Evolutionary conservation across 2,888 invertebrate genomes (phyloP), one percentile per base, ranked within the genome.

Genomic region (Petrolisthes manimaculis): DNA sequence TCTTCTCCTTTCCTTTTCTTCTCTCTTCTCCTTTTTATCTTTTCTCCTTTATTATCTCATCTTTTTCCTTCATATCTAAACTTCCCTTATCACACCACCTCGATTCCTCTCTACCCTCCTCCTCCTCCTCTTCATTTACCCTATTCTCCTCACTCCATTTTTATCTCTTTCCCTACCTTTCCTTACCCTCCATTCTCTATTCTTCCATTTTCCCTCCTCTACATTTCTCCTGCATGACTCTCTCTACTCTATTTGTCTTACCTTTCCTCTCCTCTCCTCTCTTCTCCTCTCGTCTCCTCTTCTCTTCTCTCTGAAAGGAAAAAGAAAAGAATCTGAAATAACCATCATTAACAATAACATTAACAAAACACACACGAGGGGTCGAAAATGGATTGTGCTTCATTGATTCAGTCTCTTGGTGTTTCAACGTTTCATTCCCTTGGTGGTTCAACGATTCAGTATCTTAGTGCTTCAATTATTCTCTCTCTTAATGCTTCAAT

Each of bases 141-240:
- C 21, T 55, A 37, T 80, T n/a, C 54, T 18, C 24, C 54, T 12
- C 80, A 18, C 51, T 51, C 55, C 55, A 21, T 55, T 21, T 80
- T 55, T 80, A 12, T 80, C 53, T 71, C 71, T 71, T 24, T 71
- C 71, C 24, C 71, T 71, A n/a, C 24, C 71, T 71, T 24, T 77
- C 51, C 14, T 79, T 54, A 21, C 54, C 71, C 74, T 51, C 53
- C n/a, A n/a, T 67, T 37, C 67, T 83, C 51, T 67, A 37, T 61
- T 69, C 18, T 18, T 21, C 67, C 53, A 21, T 24, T 55, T 67
- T 21, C 37, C 77, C 69, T 14, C 12, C 67, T 37, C 67, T 53
- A n/a, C 21, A 9, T 37, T 67, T 51, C 69, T n/a, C 53, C 24
- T 37, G n/a, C 74, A 8, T 8, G n/a, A 8, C 24, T n/a, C n/a